Evolutionary conservation across 2,113 vertebrate genomes (phyloP).

Genomic region (Alectura lathami): DNA sequence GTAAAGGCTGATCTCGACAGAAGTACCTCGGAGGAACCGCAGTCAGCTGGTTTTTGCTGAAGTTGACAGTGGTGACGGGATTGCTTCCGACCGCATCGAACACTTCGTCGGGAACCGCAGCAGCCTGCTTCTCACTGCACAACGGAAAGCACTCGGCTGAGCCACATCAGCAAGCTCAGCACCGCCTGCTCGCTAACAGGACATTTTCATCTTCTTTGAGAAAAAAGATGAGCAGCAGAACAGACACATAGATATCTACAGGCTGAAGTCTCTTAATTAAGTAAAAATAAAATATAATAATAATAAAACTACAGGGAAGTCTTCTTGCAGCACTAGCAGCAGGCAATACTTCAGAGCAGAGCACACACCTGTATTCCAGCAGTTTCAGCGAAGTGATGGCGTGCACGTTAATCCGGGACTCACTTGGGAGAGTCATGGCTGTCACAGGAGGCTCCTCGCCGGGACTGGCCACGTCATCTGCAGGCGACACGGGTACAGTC

Average conservation of each 20-base stretch:
- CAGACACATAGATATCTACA: background rate
- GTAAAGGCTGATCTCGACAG: fast-evolving
- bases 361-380: conserved; percentile 85
- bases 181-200: background rate
- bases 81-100: conserved; percentile 79
- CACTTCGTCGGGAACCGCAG: conserved; percentile 82
- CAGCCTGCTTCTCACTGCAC: conserved; percentile 85
- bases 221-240: fast-evolving
- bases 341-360: background rate
- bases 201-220: fast-evolving
- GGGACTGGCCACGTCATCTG: conserved; percentile 75
- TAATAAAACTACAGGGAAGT: fast-evolving
- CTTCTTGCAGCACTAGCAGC: background rate
- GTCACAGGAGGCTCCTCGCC: conserved; percentile 67
- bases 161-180: background rate
- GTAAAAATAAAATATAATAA: background rate
- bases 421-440: conserved; percentile 93
- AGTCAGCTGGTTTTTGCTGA: conserved; percentile 92
- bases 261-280: background rate
- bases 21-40: conserved; percentile 85
- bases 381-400: conserved; percentile 83
- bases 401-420: conserved; percentile 83
- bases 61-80: conserved; percentile 80
- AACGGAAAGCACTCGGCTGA: background rate
- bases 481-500: background rate